phyloP scores from a whole-genome alignment of 2,888 invertebrate species.

The Tetranychus piercei region DNA sequence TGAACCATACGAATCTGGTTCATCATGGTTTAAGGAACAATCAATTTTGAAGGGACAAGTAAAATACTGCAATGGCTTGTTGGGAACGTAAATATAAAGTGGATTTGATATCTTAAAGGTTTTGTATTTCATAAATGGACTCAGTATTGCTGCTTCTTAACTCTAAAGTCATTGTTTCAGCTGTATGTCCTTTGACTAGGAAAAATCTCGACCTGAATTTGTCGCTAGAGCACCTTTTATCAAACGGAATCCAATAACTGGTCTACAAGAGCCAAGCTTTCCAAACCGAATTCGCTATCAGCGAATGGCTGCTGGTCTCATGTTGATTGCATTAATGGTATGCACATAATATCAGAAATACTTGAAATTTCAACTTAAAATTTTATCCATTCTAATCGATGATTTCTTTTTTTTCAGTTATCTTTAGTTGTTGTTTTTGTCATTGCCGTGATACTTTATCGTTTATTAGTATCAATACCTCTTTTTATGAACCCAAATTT shows the following conservation, averaged over 20 bases:
- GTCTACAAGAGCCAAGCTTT: constrained; percentile 40
- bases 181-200: constrained; percentile 32
- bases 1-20: constrained; percentile 37
- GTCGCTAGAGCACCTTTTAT: constrained; percentile 38
- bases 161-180: neutral
- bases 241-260: constrained; percentile 41
- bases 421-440: constrained; percentile 31
- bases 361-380: neutral
- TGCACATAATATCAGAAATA: constrained; percentile 11
- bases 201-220: constrained; percentile 41
- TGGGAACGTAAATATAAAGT: constrained; percentile 38
- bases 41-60: constrained; percentile 41
- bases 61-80: constrained; percentile 39
- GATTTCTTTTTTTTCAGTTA: constrained; percentile 32
- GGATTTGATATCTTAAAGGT: constrained; percentile 37
- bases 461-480: constrained; percentile 39
- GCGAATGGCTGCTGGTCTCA: constrained; percentile 39
- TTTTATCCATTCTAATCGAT: neutral
- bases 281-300: constrained; percentile 36
- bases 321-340: constrained; percentile 40
- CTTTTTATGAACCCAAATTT: constrained; percentile 37
- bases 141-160: too few relatives aligned
- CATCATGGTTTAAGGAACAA: constrained; percentile 39
- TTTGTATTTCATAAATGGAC: too few relatives aligned
- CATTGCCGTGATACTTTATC: constrained; percentile 41